Conservation (phyloP, 2,797 vertebrate species). For the Epinephelus awoara region DNA sequence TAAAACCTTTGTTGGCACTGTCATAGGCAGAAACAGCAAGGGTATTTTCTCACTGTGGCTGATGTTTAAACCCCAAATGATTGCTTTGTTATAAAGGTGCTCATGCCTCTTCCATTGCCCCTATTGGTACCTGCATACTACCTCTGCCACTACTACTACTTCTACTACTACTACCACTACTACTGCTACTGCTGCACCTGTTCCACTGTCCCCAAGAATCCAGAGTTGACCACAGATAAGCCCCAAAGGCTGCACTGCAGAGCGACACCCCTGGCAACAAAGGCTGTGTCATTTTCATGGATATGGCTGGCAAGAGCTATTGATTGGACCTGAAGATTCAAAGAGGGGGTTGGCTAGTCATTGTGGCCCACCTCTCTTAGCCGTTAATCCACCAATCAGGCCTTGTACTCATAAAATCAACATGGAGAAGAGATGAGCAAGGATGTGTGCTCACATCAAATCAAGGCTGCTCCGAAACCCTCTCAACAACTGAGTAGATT, state of each 20-base stretch:
- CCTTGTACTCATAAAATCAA: slow-evolving; percentile 1
- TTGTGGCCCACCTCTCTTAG: slow-evolving; percentile 29
- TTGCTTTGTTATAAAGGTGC: slow-evolving; percentile 86
- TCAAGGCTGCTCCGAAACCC: slow-evolving; percentile 32
- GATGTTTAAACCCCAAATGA: slow-evolving; percentile 83
- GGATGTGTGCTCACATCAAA: slow-evolving; percentile 20
- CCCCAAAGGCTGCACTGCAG: slow-evolving; percentile 73
- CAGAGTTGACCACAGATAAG: slow-evolving; percentile 78
- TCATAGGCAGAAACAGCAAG: slow-evolving; percentile 73
- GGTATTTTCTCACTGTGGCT: slow-evolving; percentile 75
- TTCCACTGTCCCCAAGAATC: slow-evolving; percentile 79
- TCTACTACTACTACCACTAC: slow-evolving; percentile 48
- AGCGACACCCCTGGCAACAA: slow-evolving; percentile 71
- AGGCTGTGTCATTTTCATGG: slow-evolving; percentile 66
- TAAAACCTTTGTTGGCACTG: slow-evolving; percentile 74
- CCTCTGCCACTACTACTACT: slow-evolving; percentile 74
- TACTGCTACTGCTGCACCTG: slow-evolving; percentile 74
- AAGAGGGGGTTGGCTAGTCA: slow-evolving; percentile 54
- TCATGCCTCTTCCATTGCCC: slow-evolving; percentile 83
- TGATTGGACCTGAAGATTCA: slow-evolving; percentile 62
- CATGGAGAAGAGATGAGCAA: slow-evolving; percentile 15
- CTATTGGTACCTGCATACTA: slow-evolving; percentile 81
- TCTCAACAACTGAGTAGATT: slow-evolving; percentile 3
- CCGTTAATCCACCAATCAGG: slow-evolving; percentile 8
- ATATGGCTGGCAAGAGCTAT: slow-evolving; percentile 62